Conservation (phyloP, 2,797 vertebrate species). For the Acomys russatus region DNA sequence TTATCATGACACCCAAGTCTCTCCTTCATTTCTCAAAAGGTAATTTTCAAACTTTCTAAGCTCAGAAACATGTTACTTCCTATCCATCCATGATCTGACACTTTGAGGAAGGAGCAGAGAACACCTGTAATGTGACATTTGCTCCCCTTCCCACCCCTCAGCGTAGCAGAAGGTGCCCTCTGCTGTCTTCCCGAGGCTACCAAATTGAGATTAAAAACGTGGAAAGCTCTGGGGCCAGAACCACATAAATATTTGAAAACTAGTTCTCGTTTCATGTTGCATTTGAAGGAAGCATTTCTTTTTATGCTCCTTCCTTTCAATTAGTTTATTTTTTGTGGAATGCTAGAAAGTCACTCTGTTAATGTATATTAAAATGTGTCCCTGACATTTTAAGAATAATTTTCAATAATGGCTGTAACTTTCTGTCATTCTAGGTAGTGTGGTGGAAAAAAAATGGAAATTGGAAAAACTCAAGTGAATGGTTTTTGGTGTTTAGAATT, state of each 20-base stretch:
- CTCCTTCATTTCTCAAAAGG: neutral
- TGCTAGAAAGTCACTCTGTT: constrained; percentile 67
- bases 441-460: constrained; percentile 61
- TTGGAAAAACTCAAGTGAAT: constrained; percentile 46
- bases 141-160: too few species aligned
- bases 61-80: neutral
- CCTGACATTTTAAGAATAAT: constrained; percentile 69
- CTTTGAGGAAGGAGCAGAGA: neutral
- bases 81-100: too few species aligned
- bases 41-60: neutral
- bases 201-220: constrained; percentile 68
- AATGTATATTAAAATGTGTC: constrained; percentile 69
- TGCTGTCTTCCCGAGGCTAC: neutral
- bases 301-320: constrained; percentile 79
- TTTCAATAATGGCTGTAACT: constrained; percentile 72
- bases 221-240: constrained; percentile 69
- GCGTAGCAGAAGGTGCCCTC: neutral
- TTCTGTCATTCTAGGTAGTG: constrained; percentile 58
- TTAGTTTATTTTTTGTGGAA: constrained; percentile 79
- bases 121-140: neutral
- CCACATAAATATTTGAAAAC: constrained; percentile 80
- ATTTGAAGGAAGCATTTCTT: constrained; percentile 79
- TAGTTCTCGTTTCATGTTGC: constrained; percentile 75
- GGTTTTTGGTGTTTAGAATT: constrained; percentile 27
- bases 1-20: neutral